Evolutionary conservation across 2,888 invertebrate species (phyloP), one percentile per base, ranked within the genome.

Genomic region (Agrochola lota): DNA sequence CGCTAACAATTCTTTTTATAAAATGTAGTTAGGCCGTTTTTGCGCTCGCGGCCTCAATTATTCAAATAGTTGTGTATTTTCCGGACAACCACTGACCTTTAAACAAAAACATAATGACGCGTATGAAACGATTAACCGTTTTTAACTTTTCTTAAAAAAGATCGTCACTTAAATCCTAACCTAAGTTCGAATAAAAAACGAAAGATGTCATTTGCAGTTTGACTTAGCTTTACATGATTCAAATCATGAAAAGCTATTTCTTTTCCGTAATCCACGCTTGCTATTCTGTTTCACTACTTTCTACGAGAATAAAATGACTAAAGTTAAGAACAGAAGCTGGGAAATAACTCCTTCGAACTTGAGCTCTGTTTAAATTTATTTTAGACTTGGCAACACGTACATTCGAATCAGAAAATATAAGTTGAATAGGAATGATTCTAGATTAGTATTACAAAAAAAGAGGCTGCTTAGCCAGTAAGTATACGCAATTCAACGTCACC

Each of bases 171-270:
- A 62, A 80, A 74, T 55, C 43, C 55, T 46, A 77, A 83, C 43
- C 55, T 46, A 77, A 83, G 63, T 68, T 80, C 52, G 64, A 83
- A 85, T 77, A 71, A 80, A 86, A 80, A 59, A 59, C 17, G 23
- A 77, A 75, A 23, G 67, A 81, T 74, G 78, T 74, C 74, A 74
- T 86, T 86, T 79, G 49, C 76, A 80, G 79, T 72, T 84, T 81
- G 81, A 74, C 79, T 78, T 64, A 79, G 72, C 26, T 78, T 64
- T 55, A 67, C 74, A 80, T 77, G 68, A 69, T 74, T 71, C 78
- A 75, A 69, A 76, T 71, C 78, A 75, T 62, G 67, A 77, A 82
- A 78, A 71, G 62, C 74, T 82, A 70, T 77, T 66, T 73, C 35
- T 70, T 74, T 76, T 78, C 40, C 40, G 69, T 78, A 70, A 78